Conservation (phyloP, 2,797 vertebrate genomes). For the Urosaurus nigricauda region DNA sequence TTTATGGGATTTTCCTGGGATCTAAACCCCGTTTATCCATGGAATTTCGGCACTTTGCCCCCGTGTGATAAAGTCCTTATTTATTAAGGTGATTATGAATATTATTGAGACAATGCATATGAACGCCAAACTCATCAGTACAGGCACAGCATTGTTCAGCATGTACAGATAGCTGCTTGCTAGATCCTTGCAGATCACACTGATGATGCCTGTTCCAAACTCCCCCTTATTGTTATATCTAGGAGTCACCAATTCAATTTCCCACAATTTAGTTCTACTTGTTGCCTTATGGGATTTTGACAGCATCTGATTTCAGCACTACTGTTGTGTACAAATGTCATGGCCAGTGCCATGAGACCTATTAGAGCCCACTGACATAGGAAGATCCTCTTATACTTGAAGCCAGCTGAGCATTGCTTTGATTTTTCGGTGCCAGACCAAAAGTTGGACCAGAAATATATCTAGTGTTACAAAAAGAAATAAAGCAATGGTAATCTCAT, state of each 20-base stretch:
- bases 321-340: neutral
- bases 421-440: neutral
- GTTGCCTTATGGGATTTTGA: neutral
- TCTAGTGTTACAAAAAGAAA: neutral
- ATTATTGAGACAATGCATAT: neutral
- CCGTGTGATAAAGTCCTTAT: too few species aligned
- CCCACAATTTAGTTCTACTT: neutral
- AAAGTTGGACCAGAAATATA: neutral
- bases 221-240: neutral
- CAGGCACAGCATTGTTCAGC: neutral
- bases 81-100: neutral
- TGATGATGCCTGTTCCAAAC: neutral
- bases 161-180: neutral
- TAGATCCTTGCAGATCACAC: neutral
- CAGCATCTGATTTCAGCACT: neutral
- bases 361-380: neutral
- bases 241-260: neutral
- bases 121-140: neutral
- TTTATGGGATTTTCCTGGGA: too few species aligned
- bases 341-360: neutral
- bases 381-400: neutral
- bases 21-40: too few species aligned
- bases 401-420: neutral
- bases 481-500: conserved; percentile 17
- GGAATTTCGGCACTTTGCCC: too few species aligned